Evolutionary conservation across 1,140 invertebrate genomes (phyloP), one percentile per base, ranked within the genome.

Genomic region (Cyrtorhinus lividipennis): DNA sequence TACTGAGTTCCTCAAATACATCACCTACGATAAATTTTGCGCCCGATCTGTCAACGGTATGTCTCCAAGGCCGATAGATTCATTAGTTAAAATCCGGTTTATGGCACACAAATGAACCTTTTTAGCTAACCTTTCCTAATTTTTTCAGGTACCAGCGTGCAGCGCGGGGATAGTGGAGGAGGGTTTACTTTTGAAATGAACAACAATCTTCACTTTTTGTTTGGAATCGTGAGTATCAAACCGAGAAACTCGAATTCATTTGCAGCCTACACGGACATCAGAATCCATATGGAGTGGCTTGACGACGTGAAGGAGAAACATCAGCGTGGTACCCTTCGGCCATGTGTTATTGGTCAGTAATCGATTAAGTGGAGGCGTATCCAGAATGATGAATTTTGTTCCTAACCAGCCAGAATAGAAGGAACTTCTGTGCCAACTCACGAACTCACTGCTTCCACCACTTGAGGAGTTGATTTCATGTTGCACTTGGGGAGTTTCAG

Each of bases 141-240:
- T 44, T 44, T 44, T 64, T 26, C 26, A 64, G 63, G 63, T n/a
- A 64, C 63, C 1, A 22, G 20, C 2, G 44, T 64, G 2, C 38
- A 38, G 22, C 30, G 48, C 30, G 45, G 57, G 18, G 63, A 64
- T 45, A 64, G 63, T 38, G 63, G 63, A 15, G 63, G 59, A 27
- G 63, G 63, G 13, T 24, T 64, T 2, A 64, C 63, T 24, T 64
- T 64, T 38, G 20, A 30, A 15, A 26, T 18, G 24, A 8, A 44
- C 38, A 57, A 57, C 27, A 45, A 25, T 26, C 22, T 59, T 15
- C 62, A 63, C 23, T 63, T 46, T 46, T 24, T 63, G 24, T 63
- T 56, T 27, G 62, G 62, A 2, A 57, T 63, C 25, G 62, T 63
- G 13, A 63, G 48, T 20, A 18, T 60, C n/a, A 60, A 60, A 24